phyloP scores from a whole-genome alignment of 2,888 invertebrate species.

The Onchidella celtica region DNA sequence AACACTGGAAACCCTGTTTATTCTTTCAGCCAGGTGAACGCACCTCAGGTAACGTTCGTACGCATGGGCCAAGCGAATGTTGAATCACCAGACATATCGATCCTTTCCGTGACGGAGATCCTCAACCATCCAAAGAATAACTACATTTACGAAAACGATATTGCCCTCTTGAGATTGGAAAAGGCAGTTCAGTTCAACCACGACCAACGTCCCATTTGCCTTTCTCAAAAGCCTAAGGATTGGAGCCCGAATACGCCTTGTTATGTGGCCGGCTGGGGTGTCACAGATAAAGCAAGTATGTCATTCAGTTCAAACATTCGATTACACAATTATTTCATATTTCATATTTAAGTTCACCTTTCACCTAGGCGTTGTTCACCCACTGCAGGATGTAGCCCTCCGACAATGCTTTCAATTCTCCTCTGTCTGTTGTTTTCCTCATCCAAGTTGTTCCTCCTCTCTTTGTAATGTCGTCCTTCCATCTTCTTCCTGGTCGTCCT shows the following conservation, averaged over 20 bases:
- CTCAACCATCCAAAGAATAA: slow-evolving; percentile 62
- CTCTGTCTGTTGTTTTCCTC: too few species aligned
- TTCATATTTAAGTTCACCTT: too few species aligned
- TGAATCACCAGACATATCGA: slow-evolving; percentile 42
- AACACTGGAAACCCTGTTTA: too few species aligned
- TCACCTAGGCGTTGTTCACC: too few species aligned
- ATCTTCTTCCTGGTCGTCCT: too few species aligned
- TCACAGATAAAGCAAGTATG: slow-evolving; percentile 50
- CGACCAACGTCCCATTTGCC: slow-evolving; percentile 58
- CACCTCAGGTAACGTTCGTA: slow-evolving; percentile 55
- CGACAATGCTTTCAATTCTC: too few species aligned
- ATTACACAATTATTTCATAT: too few species aligned
- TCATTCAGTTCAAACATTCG: neutral
- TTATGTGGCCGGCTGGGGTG: slow-evolving; percentile 70
- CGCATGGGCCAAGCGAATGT: slow-evolving; percentile 59
- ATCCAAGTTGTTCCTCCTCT: too few species aligned
- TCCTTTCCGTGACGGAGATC: slow-evolving; percentile 61
- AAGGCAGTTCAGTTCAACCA: slow-evolving; percentile 52
- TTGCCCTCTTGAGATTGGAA: slow-evolving; percentile 65
- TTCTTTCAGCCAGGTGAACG: slow-evolving; percentile 30
- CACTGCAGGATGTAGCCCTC: too few species aligned
- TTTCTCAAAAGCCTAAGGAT: slow-evolving; percentile 44
- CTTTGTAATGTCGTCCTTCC: too few species aligned
- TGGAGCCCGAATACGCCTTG: slow-evolving; percentile 52
- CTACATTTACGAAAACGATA: slow-evolving; percentile 66